Base-by-base conservation (phyloP, 2,888 invertebrate genomes). In the Silvanus unidentatus region DNA sequence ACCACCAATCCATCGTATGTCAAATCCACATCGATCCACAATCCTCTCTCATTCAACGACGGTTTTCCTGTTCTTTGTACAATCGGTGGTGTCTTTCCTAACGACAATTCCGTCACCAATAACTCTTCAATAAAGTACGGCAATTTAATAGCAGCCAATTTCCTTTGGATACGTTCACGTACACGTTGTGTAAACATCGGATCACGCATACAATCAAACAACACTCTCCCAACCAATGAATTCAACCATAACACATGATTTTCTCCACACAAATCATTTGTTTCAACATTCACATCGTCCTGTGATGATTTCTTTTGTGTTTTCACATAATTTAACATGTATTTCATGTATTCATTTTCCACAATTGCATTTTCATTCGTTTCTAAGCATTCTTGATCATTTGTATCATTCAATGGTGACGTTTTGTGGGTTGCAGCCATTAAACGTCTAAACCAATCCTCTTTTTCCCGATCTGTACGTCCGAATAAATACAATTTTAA, bases 41-140 rank as follows among this genome's bases (percentile, higher is more conserved):
- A 74, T 29, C 95, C 95, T 62, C 85, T 80, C 54, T 85, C 81
- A 72, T 94, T 88, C 50, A 87, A 70, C 35, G 77, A 69, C 0
- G 93, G 91, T 49, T 77, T 71, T 11, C 76, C 73, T 42, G 81
- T 78, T 39, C 78, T 76, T 53, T 77, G 77, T 53, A 88, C 77
- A 16, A 79, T 68, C 12, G 88, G 88, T 13, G 86, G 77, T 27
- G 80, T 78, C 51, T 76, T 75, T 30, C 87, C 86, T 55, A 92
- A 75, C 36, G 83, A 81, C 56, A 93, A 72, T 63, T 87, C 84
- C 27, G 84, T 82, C 53, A 94, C 80, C 39, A 79, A 72, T 42
- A 95, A 75, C 54, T 87, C 86, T 52, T 91, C 88, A 76, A 95
- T 88, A 72, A 94, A 92, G 59, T 88, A 85, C 1, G 95, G 94